Evolutionary conservation across 2,113 vertebrate genomes (phyloP), one percentile per base, ranked within the genome.

Genomic region (Anguilla rostrata): DNA sequence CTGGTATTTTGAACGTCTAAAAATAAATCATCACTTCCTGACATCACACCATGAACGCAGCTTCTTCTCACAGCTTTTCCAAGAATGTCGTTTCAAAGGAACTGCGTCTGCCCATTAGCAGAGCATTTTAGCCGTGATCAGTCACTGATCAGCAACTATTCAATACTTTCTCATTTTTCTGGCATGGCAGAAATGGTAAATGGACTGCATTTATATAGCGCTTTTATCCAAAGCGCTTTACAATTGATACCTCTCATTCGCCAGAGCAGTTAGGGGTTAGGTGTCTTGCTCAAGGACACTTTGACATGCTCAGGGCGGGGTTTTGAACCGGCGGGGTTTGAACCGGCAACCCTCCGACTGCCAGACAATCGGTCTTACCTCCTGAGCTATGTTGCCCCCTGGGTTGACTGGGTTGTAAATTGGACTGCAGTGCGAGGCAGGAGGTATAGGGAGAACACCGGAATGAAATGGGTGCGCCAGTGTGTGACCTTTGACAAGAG

Each of bases 361-460:
- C n/a, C n/a, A n/a, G n/a, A n/a, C n/a, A n/a, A n/a, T n/a, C n/a
- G n/a, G n/a, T n/a, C n/a, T n/a, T n/a, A n/a, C n/a, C n/a, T n/a
- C n/a, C n/a, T n/a, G n/a, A n/a, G n/a, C n/a, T n/a, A n/a, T n/a
- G n/a, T n/a, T n/a, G n/a, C n/a, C n/a, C n/a, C n/a, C n/a, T n/a
- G n/a, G n/a, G n/a, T n/a, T n/a, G n/a, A 29, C 20, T 11, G 26
- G n/a, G 71, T 11, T 29, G 26, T 75, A 79, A 83, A 56, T 71
- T 16, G 80, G 81, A 86, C 39, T 83, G 29, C 34, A 87, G 56
- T 63, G 81, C 87, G 60, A 88, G 84, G 79, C 78, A 39, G 26
- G n/a, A 43, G 63, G 16, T 16, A n/a, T 81, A 46, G 43, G 3
- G 8, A 46, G 8, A 87, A 80, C 26, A 84, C 49, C 6, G 66